These are phyloP conservation scores for Drosophila repletoides DNA, from an alignment of 1,140 invertebrate genomes.

Conservation along the genomic window DNA sequence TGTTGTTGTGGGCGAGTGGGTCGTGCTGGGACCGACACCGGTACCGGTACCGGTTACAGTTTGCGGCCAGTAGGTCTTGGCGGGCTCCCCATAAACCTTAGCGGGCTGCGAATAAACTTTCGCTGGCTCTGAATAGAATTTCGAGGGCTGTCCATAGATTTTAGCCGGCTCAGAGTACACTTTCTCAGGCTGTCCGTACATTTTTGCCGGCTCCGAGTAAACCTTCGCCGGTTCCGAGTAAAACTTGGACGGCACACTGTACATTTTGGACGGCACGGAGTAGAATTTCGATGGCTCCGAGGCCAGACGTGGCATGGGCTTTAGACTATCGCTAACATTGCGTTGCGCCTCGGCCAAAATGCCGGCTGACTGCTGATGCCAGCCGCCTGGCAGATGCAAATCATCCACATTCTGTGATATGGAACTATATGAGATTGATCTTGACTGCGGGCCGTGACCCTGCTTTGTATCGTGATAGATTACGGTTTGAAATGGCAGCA, in stretches of 20 bases:
- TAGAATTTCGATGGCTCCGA: conserved; percentile 83
- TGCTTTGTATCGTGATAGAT: conserved; percentile 84
- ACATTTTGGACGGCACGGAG: conserved; percentile 83
- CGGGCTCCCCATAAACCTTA: conserved; percentile 84
- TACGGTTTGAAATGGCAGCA: conserved; percentile 82
- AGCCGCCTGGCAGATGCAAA: conserved; percentile 47
- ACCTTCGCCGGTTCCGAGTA: conserved; percentile 86
- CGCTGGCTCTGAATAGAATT: conserved; percentile 84
- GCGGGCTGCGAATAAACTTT: conserved; percentile 83
- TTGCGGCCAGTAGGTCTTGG: conserved; percentile 83
- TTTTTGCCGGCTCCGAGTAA: conserved; percentile 86
- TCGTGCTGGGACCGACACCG: not conserved
- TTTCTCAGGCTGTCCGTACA: conserved; percentile 86
- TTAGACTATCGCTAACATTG: conserved; percentile 76
- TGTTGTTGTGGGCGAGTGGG: not conserved
- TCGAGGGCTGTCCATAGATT: conserved; percentile 86
- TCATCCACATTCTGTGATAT: conserved; percentile 82
- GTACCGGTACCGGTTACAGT: conserved; percentile 39
- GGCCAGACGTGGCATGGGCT: conserved; percentile 44
- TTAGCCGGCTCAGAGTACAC: conserved; percentile 86
- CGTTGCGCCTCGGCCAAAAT: conserved; percentile 77
- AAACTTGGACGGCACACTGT: conserved; percentile 84
- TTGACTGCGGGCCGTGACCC: conserved; percentile 73
- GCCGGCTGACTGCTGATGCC: conserved; percentile 63
- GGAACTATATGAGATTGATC: conserved; percentile 84